These are phyloP conservation scores for Naso thynnoides DNA, from an alignment of 2,797 vertebrate species.

Conservation along the genomic window DNA sequence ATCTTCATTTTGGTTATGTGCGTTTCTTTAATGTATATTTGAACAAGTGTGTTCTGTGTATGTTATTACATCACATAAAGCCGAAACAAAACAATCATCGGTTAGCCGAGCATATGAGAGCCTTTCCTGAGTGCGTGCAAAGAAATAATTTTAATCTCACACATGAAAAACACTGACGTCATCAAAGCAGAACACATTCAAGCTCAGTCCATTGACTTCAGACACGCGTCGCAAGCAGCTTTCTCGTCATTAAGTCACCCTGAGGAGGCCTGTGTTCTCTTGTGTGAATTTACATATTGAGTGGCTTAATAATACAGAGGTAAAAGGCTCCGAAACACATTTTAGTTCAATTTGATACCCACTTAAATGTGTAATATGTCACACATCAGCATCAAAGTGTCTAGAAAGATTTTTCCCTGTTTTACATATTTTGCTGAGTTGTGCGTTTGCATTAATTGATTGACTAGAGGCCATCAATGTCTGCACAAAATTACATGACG, in stretches of 20 bases:
- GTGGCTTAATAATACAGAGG: background rate
- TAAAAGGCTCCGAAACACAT: background rate
- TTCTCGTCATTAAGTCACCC: background rate
- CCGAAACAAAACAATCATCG: conserved; percentile 15
- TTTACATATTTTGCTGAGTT: too few relatives aligned
- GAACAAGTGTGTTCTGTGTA: conserved; percentile 15
- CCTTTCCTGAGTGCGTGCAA: conserved; percentile 17
- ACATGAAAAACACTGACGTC: conserved; percentile 7
- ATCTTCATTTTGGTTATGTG: conserved; percentile 20
- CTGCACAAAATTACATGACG: too few relatives aligned
- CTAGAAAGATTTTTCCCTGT: too few relatives aligned
- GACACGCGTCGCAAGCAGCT: background rate
- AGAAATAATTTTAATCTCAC: conserved; percentile 21
- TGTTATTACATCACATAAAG: conserved; percentile 22
- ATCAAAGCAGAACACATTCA: background rate
- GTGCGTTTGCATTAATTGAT: too few relatives aligned
- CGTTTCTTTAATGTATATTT: conserved; percentile 23
- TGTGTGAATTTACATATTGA: background rate
- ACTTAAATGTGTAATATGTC: background rate
- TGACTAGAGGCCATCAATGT: too few relatives aligned
- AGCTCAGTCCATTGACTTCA: conserved; percentile 1
- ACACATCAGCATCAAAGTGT: too few relatives aligned
- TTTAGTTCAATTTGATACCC: conserved; percentile 1
- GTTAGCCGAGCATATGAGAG: conserved; percentile 6
- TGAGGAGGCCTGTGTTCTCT: background rate